phyloP scores from a whole-genome alignment of 2,113 vertebrate genomes.

The Bos javanicus region DNA sequence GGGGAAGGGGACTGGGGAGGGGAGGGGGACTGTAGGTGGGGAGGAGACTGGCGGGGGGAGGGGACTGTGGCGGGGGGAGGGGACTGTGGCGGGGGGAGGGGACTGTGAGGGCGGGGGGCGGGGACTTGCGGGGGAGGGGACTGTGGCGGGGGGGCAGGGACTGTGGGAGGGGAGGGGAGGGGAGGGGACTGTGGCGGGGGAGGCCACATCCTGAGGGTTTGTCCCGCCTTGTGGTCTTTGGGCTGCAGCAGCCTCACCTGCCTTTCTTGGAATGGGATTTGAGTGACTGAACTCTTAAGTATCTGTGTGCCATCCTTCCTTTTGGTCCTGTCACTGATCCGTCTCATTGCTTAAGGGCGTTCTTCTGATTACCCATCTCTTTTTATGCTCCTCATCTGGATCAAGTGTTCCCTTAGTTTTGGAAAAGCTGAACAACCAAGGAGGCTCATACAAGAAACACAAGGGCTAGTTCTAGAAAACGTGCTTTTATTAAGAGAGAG shows the following conservation, averaged over 20 bases:
- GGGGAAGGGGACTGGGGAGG: no score
- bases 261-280: background rate
- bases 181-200: no score
- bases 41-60: no score
- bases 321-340: background rate
- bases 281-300: background rate
- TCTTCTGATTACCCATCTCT: background rate
- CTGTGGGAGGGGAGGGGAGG: no score
- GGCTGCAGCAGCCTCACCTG: background rate
- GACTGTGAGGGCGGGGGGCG: no score
- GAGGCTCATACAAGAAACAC: background rate
- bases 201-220: background rate
- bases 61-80: no score
- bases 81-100: no score
- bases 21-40: no score
- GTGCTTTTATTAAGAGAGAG: background rate
- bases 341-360: background rate
- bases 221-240: background rate
- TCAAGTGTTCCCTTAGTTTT: background rate
- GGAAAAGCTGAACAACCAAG: background rate
- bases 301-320: background rate
- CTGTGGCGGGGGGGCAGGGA: fast-evolving
- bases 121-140: background rate
- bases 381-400: background rate
- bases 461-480: background rate